Evolutionary conservation across 2,797 vertebrate genomes (phyloP).

Genomic region (Rhodeus uyekii): DNA sequence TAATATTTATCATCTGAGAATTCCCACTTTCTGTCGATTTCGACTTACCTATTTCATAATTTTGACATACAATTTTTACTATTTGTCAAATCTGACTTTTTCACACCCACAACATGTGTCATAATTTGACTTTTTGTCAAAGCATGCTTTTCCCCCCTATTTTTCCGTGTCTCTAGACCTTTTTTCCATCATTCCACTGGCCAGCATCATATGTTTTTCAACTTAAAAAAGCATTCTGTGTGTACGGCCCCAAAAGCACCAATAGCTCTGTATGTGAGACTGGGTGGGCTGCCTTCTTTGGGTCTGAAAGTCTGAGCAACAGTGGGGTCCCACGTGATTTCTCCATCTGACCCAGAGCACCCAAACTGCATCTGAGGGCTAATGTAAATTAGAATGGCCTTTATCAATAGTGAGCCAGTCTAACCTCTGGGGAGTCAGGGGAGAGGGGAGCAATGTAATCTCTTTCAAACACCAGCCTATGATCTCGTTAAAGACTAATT

Average conservation of each 20-base stretch:
- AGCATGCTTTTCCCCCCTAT: too few species aligned
- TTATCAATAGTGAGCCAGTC: conserved; percentile 61
- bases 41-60: neutral
- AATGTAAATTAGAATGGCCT: conserved; percentile 61
- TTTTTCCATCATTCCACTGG: neutral
- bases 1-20: neutral
- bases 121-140: neutral
- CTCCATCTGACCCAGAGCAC: conserved; percentile 37
- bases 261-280: conserved; percentile 45
- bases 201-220: neutral
- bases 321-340: conserved; percentile 9
- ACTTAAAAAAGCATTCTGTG: neutral
- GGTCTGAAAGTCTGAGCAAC: neutral
- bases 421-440: conserved; percentile 61
- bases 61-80: neutral
- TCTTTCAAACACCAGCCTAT: conserved; percentile 78
- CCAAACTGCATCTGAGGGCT: conserved; percentile 50
- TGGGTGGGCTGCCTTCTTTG: conserved; percentile 45
- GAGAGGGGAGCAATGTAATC: conserved; percentile 69
- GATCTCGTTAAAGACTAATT: conserved; percentile 83
- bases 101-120: neutral
- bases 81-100: neutral
- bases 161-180: neutral
- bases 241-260: neutral
- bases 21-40: neutral